Evolutionary conservation across 2,888 invertebrate genomes (phyloP).

Genomic region (Caenorhabditis angaria): DNA sequence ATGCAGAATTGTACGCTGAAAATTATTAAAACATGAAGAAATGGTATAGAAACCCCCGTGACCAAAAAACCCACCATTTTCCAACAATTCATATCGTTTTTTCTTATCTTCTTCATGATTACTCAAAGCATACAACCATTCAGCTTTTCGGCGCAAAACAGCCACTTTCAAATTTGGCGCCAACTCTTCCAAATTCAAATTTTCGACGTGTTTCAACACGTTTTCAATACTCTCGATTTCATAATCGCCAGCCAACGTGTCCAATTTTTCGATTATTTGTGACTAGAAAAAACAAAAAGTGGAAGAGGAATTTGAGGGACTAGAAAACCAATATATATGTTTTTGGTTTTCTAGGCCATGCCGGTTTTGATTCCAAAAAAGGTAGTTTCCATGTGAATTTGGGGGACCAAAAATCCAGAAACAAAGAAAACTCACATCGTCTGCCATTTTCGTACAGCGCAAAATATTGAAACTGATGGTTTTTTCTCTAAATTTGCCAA

Average conservation of each 20-base stretch:
- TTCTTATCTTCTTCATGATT: constrained; percentile 27
- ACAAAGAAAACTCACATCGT: too few relatives aligned
- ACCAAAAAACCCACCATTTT: constrained; percentile 15
- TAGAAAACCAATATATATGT: too few relatives aligned
- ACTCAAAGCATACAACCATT: constrained; percentile 36
- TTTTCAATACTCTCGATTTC: constrained; percentile 3
- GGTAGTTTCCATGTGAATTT: too few relatives aligned
- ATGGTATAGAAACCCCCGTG: neutral
- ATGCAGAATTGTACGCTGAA: constrained; percentile 30
- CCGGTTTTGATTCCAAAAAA: too few relatives aligned
- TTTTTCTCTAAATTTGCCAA: too few relatives aligned
- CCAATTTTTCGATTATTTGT: constrained; percentile 21
- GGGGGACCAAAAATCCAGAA: too few relatives aligned
- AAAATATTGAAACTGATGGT: too few relatives aligned
- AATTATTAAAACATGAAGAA: neutral
- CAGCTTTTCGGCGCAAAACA: constrained; percentile 27
- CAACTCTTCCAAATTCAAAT: constrained; percentile 11
- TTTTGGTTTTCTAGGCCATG: too few relatives aligned
- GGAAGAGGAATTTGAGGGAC: too few relatives aligned
- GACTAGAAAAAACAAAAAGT: neutral
- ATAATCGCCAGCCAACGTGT: constrained; percentile 10
- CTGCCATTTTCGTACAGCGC: too few relatives aligned
- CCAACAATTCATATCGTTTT: constrained; percentile 28
- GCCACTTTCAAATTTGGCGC: constrained; percentile 14
- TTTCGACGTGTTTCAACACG: constrained; percentile 14